phyloP scores from a whole-genome alignment of 1,140 invertebrate genomes.

The Procambarus clarkii region DNA sequence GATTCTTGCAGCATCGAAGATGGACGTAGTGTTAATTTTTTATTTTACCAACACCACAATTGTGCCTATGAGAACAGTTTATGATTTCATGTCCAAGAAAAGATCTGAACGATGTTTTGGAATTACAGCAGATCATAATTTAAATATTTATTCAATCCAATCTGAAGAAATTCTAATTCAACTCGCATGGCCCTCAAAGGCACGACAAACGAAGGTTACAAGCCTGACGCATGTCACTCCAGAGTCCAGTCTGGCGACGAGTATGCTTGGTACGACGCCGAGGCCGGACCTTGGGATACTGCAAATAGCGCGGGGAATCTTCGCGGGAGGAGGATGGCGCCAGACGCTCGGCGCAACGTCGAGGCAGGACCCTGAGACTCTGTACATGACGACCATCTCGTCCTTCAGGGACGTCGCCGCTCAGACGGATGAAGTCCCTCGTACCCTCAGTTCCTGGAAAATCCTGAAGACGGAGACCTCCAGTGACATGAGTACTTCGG shows the following conservation, averaged over 20 bases:
- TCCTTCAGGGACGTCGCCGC: background rate
- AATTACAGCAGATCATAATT: background rate
- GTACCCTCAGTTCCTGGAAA: constrained; percentile 47
- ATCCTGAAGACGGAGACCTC: constrained; percentile 8
- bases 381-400: background rate
- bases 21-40: background rate
- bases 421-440: constrained; percentile 21
- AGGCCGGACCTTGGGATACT: background rate
- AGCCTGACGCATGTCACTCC: background rate
- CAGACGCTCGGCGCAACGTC: too few species aligned
- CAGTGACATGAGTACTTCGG: background rate
- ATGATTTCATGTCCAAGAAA: background rate
- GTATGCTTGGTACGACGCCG: background rate
- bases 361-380: background rate
- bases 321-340: background rate
- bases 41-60: background rate
- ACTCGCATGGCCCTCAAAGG: background rate
- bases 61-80: background rate
- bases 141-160: background rate
- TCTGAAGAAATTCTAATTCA: background rate
- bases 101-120: background rate
- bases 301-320: background rate
- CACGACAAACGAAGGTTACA: background rate
- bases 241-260: background rate
- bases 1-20: background rate